phyloP scores from a whole-genome alignment of 2,797 vertebrate species.

The Morus bassanus region DNA sequence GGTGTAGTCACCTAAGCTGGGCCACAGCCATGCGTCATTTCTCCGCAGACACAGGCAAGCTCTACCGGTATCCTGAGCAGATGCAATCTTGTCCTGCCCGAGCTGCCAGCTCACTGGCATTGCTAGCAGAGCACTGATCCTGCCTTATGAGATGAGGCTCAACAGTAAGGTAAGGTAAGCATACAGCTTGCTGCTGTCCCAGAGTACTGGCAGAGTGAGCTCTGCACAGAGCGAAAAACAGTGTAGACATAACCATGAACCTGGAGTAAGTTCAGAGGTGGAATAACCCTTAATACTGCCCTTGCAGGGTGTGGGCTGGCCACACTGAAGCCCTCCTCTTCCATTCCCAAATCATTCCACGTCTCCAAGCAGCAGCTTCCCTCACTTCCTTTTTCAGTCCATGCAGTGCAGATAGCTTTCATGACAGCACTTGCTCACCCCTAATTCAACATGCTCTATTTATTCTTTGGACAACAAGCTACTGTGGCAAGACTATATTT shows the following conservation, averaged over 20 bases:
- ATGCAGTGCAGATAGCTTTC: background rate
- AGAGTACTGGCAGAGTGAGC: background rate
- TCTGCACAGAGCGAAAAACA: background rate
- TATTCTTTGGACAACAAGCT: slow-evolving; percentile 44
- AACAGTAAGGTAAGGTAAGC: background rate
- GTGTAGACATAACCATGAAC: fast-evolving
- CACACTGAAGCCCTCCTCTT: fast-evolving
- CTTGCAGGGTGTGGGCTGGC: background rate
- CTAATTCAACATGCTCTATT: slow-evolving; percentile 8
- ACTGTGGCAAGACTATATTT: slow-evolving; percentile 29
- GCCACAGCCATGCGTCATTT: fast-evolving
- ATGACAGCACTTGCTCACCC: background rate
- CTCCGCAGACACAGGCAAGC: background rate
- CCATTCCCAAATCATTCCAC: background rate
- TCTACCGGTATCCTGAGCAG: background rate
- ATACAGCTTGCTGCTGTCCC: background rate
- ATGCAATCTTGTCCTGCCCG: background rate
- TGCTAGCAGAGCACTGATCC: background rate
- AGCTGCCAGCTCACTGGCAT: background rate
- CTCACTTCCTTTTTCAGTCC: background rate
- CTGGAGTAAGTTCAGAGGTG: background rate
- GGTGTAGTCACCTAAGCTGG: background rate
- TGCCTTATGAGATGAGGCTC: background rate
- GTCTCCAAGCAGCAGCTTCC: background rate
- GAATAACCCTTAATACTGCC: background rate